Percentiles rank a stretch among this genome's conserved stretches.
These are phyloP conservation scores for Falco concolor DNA, from an alignment of 2,797 vertebrate genomes.

Conservation along the genomic window DNA sequence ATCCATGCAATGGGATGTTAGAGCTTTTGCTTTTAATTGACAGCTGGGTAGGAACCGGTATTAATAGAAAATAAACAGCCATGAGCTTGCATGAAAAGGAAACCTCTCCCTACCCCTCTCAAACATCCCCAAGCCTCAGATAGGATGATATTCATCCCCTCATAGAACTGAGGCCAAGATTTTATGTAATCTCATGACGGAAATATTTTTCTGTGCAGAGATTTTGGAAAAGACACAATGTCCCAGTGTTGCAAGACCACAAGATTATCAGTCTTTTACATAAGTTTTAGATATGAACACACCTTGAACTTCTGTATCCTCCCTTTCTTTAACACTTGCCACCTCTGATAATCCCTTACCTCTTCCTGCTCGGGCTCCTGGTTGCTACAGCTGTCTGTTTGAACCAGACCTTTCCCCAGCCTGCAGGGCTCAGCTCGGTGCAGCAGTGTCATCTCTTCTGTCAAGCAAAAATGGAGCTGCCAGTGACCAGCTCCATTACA, in stretches of 20 bases:
- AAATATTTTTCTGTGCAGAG: neutral
- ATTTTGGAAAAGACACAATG: neutral
- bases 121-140: neutral
- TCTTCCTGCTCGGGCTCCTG: neutral
- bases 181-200: neutral
- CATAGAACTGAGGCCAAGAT: neutral
- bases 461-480: neutral
- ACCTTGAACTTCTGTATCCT: neutral
- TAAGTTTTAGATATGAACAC: neutral
- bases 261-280: neutral
- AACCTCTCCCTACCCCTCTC: neutral
- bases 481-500: neutral
- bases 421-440: neutral
- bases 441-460: neutral
- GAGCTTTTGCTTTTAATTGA: neutral
- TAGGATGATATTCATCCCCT: neutral
- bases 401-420: neutral
- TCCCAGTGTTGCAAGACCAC: rapidly evolving
- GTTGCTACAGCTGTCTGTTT: neutral
- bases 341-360: neutral
- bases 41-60: neutral
- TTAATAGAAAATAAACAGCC: neutral
- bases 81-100: neutral
- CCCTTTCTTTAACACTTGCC: neutral
- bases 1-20: neutral